These are phyloP conservation scores for Polyergus mexicanus DNA, from an alignment of 1,140 invertebrate genomes.

Conservation along the genomic window DNA sequence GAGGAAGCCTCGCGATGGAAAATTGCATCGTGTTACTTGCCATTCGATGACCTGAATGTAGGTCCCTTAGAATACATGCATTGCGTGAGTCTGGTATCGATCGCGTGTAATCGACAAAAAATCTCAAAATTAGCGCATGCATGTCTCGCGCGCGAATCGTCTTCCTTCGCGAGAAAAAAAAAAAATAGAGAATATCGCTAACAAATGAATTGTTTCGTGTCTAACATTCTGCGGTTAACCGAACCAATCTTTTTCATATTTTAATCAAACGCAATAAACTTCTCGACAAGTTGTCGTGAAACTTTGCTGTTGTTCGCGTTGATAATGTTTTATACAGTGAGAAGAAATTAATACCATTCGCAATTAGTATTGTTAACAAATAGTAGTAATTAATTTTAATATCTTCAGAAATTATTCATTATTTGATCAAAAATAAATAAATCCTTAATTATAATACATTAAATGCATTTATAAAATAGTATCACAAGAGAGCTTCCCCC, in stretches of 20 bases:
- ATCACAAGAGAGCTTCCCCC: background rate
- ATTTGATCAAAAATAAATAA: conserved; percentile 4
- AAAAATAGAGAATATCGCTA: background rate
- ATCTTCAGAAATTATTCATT: background rate
- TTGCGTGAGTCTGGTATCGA: conserved; percentile 53
- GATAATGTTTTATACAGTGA: background rate
- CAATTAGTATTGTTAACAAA: background rate
- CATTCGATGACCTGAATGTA: conserved; percentile 67
- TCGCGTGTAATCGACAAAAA: conserved; percentile 63
- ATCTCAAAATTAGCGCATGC: conserved; percentile 64
- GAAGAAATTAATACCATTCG: background rate
- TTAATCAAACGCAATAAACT: background rate
- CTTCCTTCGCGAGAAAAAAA: conserved; percentile 2
- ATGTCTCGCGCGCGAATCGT: conserved; percentile 53
- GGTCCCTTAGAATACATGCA: conserved; percentile 53
- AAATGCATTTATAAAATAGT: background rate
- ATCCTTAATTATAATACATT: background rate
- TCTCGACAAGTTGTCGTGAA: background rate
- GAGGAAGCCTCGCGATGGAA: conserved; percentile 31
- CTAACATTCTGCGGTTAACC: background rate
- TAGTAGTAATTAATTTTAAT: background rate
- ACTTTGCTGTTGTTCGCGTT: background rate
- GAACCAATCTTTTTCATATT: conserved; percentile 5
- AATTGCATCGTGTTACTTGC: conserved; percentile 59
- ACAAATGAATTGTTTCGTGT: conserved; percentile 34